These are phyloP conservation scores for Ranitomeya variabilis DNA, from an alignment of 2,113 vertebrate species.

Conservation along the genomic window DNA sequence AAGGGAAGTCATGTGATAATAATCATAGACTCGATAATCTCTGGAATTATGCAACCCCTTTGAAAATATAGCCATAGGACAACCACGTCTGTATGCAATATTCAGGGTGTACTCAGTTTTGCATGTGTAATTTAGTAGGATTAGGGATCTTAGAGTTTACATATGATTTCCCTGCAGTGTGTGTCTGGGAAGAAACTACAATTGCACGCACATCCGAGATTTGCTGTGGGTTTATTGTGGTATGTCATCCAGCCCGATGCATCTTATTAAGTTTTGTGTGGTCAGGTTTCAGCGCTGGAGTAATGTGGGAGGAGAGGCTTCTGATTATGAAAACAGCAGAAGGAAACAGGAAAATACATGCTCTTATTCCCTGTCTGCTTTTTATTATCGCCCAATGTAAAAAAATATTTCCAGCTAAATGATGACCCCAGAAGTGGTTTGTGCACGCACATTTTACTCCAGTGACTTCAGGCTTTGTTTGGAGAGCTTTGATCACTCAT, in stretches of 20 bases:
- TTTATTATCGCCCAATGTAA: conserved; percentile 71
- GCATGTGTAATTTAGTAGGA: conserved; percentile 37
- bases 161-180: conserved; percentile 34
- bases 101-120: conserved; percentile 10
- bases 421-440: conserved; percentile 64
- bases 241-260: conserved; percentile 23
- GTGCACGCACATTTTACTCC: conserved; percentile 57
- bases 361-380: conserved; percentile 71
- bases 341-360: conserved; percentile 73
- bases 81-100: conserved; percentile 18
- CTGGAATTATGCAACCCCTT: neutral
- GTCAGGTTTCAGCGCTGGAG: conserved; percentile 63
- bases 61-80: neutral
- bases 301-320: conserved; percentile 64
- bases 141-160: conserved; percentile 30
- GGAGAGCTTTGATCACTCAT: conserved; percentile 66
- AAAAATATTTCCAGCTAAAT: conserved; percentile 70
- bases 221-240: conserved; percentile 34
- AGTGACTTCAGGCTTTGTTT: conserved; percentile 71
- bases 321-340: conserved; percentile 66
- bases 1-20: conserved; percentile 12
- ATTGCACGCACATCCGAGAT: conserved; percentile 31
- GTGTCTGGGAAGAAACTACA: neutral
- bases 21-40: conserved; percentile 9
- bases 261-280: neutral